These are phyloP conservation scores for Hylyphantes graminicola DNA, from an alignment of 1,140 invertebrate genomes.

Conservation along the genomic window DNA sequence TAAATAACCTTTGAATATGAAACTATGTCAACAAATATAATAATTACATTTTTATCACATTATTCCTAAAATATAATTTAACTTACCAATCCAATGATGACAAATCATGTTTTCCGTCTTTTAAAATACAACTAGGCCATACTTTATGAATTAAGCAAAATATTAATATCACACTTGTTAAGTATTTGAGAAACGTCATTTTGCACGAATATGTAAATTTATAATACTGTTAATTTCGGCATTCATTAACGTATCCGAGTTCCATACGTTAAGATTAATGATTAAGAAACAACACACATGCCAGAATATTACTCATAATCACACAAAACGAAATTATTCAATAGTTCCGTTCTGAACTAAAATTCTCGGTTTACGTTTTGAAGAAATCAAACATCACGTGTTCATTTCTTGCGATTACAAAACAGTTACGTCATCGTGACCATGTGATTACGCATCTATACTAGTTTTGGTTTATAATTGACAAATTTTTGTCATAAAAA, in stretches of 20 bases:
- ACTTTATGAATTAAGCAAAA: constrained; percentile 25
- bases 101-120: constrained; percentile 51
- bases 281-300: neutral
- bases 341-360: neutral
- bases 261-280: neutral
- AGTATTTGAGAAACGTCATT: constrained; percentile 19
- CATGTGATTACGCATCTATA: neutral
- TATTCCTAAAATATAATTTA: neutral
- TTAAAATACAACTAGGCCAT: constrained; percentile 44
- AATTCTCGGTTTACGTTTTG: constrained; percentile 40
- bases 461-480: neutral
- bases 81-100: constrained; percentile 45
- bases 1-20: no score
- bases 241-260: neutral
- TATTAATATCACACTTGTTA: constrained; percentile 36
- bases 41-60: no score
- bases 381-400: constrained; percentile 47
- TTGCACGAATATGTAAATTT: constrained; percentile 20
- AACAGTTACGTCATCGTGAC: constrained; percentile 29
- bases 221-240: neutral
- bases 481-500: neutral
- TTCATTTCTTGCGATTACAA: neutral
- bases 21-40: no score
- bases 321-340: constrained; percentile 7
- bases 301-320: constrained; percentile 19